Conservation (phyloP, 1,140 invertebrate species). For the Elymnias hypermnestra region DNA sequence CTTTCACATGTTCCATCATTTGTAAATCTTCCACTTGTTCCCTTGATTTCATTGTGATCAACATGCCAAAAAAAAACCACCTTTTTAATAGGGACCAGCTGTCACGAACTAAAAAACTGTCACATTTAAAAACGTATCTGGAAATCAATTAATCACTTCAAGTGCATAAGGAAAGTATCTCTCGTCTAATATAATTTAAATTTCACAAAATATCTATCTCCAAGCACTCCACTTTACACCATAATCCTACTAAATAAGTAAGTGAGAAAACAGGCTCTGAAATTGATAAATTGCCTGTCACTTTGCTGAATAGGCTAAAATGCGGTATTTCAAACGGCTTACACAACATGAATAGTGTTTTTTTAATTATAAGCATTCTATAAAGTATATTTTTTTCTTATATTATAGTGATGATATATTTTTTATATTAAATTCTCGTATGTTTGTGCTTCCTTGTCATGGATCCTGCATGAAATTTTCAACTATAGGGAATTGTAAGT, state of each 20-base stretch:
- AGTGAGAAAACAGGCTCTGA: conserved; percentile 1
- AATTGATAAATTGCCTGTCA: conserved; percentile 6
- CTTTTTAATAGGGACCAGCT: no score
- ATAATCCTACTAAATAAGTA: conserved; percentile 3
- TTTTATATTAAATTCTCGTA: conserved; percentile 33
- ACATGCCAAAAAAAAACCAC: no score
- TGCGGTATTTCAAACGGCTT: background rate
- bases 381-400: background rate
- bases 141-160: conserved; percentile 2
- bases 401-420: background rate
- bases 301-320: conserved; percentile 4
- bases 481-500: conserved; percentile 71
- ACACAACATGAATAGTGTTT: background rate
- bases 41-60: no score
- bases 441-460: conserved; percentile 53
- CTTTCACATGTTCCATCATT: no score
- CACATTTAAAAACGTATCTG: no score
- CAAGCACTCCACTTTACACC: background rate
- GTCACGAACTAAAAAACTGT: no score
- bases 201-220: background rate
- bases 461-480: conserved; percentile 67
- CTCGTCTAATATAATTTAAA: no score
- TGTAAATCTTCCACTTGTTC: no score
- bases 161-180: background rate
- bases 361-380: background rate